Base-by-base conservation (phyloP, 2,888 invertebrate species). In the Beris morrisii region DNA sequence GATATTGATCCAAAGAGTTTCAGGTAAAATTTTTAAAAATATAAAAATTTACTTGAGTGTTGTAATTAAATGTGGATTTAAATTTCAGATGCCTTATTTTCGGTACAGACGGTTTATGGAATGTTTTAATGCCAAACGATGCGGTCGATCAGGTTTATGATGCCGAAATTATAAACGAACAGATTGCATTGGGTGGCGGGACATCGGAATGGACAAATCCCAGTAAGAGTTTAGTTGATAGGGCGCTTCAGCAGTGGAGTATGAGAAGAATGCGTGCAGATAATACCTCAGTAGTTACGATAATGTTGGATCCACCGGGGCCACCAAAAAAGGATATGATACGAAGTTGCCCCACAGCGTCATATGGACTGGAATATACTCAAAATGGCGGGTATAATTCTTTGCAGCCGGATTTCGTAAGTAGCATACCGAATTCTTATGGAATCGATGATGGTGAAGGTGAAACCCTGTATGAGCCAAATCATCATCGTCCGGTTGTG, bases 31-130 rank as follows among this genome's bases (percentile, higher is more conserved):
- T 9, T 31, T 4, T 15, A 4, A 22, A 30, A 11, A n/a, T 58
- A 6, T 11, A 44, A 15, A 13, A n/a, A 43, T 13, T 28, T 3
- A 11, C 69, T 61, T 13, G 15, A 64, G 31, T 52, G 12, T 65
- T 53, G 7, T 38, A 61, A 11, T 12, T 22, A 22, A 22, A 1
- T 22, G 22, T 22, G 22, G 22, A 22, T 13, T 28, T 6, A 31
- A 13, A 15, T 80, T 79, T 30, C 76, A 86, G 92, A 73, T 98
- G 97, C 83, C 83, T 98, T 50, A 91, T 98, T 71, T 91, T 98
- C 75, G 97, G 96, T 64, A 96, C 97, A 0, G 98, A 99, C 80
- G 98, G 98, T 0, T 82, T 98, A 44, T 98, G 95, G 92, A 98
- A 99, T 81, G 95, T 98, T 87, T 82, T 98, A 70, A 88, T 88